A percentile compares a stretch with the other conserved stretches of the same genome.
These are phyloP conservation scores for Mythimna albipuncta DNA, from an alignment of 2,888 invertebrate species.

Conservation along the genomic window DNA sequence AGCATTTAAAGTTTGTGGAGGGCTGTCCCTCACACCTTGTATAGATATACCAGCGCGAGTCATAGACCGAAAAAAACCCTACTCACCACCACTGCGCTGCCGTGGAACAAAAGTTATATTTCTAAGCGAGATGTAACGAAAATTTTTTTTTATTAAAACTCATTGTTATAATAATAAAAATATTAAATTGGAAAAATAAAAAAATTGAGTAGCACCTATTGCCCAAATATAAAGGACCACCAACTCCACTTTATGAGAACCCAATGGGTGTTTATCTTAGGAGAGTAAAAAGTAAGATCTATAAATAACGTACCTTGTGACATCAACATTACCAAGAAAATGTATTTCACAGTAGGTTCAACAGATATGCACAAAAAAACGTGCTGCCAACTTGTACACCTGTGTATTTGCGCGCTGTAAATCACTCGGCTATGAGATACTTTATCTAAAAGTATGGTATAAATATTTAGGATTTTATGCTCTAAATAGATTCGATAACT, in stretches of 20 bases:
- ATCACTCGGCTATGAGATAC: not conserved
- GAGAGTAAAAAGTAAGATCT: not conserved
- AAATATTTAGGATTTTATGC: slow-evolving; percentile 9
- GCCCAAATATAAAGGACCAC: no score
- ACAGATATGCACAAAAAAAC: slow-evolving; percentile 1
- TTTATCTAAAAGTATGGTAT: not conserved
- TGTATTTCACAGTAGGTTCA: not conserved
- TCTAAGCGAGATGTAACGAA: no score
- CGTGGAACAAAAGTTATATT: no score
- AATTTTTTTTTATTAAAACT: no score
- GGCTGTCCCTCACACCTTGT: no score
- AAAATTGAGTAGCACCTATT: no score
- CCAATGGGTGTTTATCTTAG: not conserved
- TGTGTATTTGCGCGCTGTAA: not conserved
- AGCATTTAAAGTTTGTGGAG: no score
- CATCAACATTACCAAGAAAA: slow-evolving; percentile 10
- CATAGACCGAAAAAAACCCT: no score
- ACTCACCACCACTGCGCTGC: no score
- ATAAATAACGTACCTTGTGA: slow-evolving; percentile 1
- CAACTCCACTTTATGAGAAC: not conserved
- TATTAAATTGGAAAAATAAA: no score
- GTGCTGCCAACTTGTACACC: slow-evolving; percentile 13
- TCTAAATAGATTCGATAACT: not conserved
- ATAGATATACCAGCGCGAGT: no score
- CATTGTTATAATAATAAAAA: no score